Evolutionary conservation across 2,888 invertebrate species (phyloP).

Genomic region (Drosophila limbata): DNA sequence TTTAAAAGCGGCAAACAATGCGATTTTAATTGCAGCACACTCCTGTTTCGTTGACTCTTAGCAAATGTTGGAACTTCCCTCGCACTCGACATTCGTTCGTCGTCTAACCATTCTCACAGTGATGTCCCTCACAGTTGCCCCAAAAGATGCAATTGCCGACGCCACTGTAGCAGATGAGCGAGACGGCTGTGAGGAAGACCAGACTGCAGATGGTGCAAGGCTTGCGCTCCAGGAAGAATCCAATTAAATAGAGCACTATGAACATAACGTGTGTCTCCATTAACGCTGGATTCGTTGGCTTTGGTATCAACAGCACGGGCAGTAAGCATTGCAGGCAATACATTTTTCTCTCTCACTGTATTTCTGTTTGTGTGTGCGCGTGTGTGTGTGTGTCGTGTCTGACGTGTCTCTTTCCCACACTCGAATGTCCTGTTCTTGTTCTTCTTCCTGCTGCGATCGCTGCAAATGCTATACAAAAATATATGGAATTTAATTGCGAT

Average conservation of each 20-base stretch:
- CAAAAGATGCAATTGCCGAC: constrained; percentile 97
- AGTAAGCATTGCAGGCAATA: constrained; percentile 99
- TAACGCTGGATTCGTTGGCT: constrained; percentile 97
- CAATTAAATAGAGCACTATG: constrained; percentile 97
- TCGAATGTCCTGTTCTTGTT: background rate
- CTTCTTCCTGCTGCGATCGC: constrained; percentile 15
- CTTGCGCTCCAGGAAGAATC: constrained; percentile 98
- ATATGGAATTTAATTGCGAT: constrained; percentile 35
- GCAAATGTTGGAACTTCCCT: background rate
- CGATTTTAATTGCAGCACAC: constrained; percentile 36
- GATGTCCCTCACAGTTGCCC: constrained; percentile 91
- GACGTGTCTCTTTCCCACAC: constrained; percentile 47
- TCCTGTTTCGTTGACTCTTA: constrained; percentile 38
- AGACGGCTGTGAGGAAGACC: constrained; percentile 96
- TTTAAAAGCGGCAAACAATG: constrained; percentile 47
- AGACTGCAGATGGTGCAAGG: constrained; percentile 99
- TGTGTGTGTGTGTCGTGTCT: background rate
- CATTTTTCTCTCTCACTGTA: constrained; percentile 86
- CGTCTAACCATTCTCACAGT: constrained; percentile 86
- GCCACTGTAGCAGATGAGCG: constrained; percentile 97
- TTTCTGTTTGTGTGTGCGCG: background rate
- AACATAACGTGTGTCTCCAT: constrained; percentile 99
- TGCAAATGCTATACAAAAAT: constrained; percentile 23
- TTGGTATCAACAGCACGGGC: constrained; percentile 98
- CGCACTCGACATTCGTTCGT: background rate